These are phyloP conservation scores for Emmelina monodactyla DNA, from an alignment of 2,888 invertebrate genomes.

Conservation along the genomic window DNA sequence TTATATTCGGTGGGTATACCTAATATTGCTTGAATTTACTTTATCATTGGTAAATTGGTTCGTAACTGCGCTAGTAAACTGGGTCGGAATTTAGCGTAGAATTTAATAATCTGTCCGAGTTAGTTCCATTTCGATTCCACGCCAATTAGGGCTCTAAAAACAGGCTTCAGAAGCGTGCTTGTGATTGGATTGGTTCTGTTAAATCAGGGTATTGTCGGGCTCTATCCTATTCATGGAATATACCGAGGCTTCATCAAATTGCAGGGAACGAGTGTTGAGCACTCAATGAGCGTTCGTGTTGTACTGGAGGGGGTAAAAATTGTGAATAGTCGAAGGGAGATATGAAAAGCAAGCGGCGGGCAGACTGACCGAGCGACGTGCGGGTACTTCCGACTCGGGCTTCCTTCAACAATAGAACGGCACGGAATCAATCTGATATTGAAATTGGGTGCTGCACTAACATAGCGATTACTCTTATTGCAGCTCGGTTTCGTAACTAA, in stretches of 20 bases:
- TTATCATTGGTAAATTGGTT: neutral
- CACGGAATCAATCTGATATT: slow-evolving; percentile 47
- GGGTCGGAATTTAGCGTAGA: neutral
- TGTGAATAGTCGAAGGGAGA: slow-evolving; percentile 39
- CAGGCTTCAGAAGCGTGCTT: neutral
- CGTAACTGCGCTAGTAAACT: neutral
- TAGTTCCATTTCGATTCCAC: neutral
- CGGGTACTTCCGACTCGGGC: slow-evolving; percentile 50
- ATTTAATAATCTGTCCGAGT: neutral
- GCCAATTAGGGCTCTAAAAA: slow-evolving; percentile 2
- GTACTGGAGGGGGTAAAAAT: slow-evolving; percentile 59
- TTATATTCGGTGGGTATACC: no score
- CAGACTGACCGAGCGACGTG: slow-evolving; percentile 27
- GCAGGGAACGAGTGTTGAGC: slow-evolving; percentile 57
- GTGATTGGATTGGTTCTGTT: slow-evolving; percentile 36
- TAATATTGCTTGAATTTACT: neutral
- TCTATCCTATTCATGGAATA: slow-evolving; percentile 51
- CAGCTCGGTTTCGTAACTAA: slow-evolving; percentile 10
- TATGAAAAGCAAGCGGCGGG: slow-evolving; percentile 2
- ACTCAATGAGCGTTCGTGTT: slow-evolving; percentile 45
- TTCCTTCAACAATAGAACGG: slow-evolving; percentile 40
- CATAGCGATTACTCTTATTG: slow-evolving; percentile 12
- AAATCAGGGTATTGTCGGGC: slow-evolving; percentile 53
- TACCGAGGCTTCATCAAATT: slow-evolving; percentile 59
- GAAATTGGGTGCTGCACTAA: slow-evolving; percentile 37